phyloP scores from a whole-genome alignment of 2,888 invertebrate genomes.

The Ectemnius cavifrons region DNA sequence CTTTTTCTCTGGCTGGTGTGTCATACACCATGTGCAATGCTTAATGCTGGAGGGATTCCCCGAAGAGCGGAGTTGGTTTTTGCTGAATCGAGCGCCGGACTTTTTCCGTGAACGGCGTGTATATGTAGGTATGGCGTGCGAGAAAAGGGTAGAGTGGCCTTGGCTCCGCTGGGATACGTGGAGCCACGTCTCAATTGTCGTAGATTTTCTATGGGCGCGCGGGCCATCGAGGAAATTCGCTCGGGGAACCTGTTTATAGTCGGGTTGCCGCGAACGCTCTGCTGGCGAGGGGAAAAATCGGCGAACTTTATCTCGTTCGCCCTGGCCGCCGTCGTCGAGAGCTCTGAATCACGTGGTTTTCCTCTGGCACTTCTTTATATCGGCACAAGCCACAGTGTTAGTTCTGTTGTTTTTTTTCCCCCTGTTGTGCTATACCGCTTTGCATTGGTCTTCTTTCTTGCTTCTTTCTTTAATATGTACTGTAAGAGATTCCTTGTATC shows the following conservation, averaged over 20 bases:
- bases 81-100: no score
- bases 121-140: background rate
- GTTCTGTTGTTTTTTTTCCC: background rate
- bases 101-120: background rate
- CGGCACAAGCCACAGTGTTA: no score
- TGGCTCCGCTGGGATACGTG: slow-evolving; percentile 45
- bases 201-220: slow-evolving; percentile 69
- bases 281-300: slow-evolving; percentile 59
- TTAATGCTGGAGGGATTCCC: background rate
- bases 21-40: background rate
- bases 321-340: slow-evolving; percentile 32
- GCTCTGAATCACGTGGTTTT: slow-evolving; percentile 29
- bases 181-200: slow-evolving; percentile 65
- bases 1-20: background rate
- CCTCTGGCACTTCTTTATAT: slow-evolving; percentile 13
- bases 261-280: slow-evolving; percentile 38
- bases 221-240: slow-evolving; percentile 45
- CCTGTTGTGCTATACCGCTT: background rate
- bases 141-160: slow-evolving; percentile 5
- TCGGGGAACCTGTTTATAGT: slow-evolving; percentile 66
- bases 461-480: slow-evolving; percentile 8
- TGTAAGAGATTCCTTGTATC: no score
- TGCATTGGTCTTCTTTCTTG: slow-evolving; percentile 23
- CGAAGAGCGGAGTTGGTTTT: background rate
- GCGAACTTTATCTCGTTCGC: slow-evolving; percentile 63